Conservation (phyloP, 1,140 invertebrate species). For the Achatina immaculata region DNA sequence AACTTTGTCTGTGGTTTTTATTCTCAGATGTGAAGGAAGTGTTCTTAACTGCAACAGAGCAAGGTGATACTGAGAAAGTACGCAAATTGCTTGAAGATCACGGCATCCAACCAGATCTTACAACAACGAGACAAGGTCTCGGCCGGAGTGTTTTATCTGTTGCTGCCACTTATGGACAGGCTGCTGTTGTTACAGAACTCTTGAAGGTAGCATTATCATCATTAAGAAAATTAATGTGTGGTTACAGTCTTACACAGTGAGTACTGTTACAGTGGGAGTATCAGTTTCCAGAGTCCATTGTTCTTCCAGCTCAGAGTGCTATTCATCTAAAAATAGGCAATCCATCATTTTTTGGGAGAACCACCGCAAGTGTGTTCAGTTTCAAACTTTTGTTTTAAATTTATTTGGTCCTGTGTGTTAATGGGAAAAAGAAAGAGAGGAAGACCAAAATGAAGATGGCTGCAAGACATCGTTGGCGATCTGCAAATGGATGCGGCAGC, state of each 20-base stretch:
- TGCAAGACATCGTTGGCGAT: too few relatives aligned
- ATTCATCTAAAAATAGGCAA: neutral
- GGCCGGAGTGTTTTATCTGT: slow-evolving; percentile 52
- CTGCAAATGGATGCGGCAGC: too few relatives aligned
- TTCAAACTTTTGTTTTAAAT: too few relatives aligned
- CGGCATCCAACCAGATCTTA: slow-evolving; percentile 29
- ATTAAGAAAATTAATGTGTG: neutral
- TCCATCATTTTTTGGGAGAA: neutral
- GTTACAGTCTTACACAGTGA: neutral
- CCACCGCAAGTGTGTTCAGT: neutral
- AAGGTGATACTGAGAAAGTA: slow-evolving; percentile 35
- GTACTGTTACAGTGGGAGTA: neutral
- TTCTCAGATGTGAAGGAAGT: slow-evolving; percentile 9
- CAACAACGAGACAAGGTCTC: slow-evolving; percentile 45
- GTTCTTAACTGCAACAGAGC: slow-evolving; percentile 44
- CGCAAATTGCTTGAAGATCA: slow-evolving; percentile 28
- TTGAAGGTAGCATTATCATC: slow-evolving; percentile 48
- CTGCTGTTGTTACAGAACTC: slow-evolving; percentile 52
- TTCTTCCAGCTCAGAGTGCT: too few relatives aligned
- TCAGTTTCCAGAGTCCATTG: neutral
- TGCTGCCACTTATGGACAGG: slow-evolving; percentile 60
- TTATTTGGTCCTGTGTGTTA: too few relatives aligned
- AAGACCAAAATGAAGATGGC: too few relatives aligned
- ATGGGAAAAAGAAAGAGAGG: too few relatives aligned
- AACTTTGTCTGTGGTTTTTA: neutral